A percentile compares a stretch with the other conserved stretches of the same genome.
Conservation (phyloP, 2,797 vertebrate species). For the Corythornis leucogaster region DNA sequence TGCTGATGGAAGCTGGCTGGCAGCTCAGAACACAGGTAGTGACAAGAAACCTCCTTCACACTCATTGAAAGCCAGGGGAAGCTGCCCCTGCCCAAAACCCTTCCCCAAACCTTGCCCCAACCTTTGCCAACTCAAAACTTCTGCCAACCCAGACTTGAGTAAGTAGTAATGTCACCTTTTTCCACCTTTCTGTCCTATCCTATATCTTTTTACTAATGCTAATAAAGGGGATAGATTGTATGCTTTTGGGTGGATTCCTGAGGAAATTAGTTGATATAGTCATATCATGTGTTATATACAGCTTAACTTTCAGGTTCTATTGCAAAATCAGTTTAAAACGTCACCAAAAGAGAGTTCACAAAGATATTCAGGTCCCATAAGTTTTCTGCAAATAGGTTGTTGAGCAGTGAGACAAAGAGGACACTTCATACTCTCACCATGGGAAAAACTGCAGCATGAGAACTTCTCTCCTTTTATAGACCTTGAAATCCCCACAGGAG, state of each 20-base stretch:
- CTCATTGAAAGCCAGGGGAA: rapidly evolving
- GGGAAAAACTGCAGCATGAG: not conserved
- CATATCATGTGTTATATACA: rapidly evolving
- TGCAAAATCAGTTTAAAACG: not conserved
- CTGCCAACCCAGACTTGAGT: not conserved
- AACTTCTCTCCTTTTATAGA: not conserved
- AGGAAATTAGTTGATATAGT: not conserved
- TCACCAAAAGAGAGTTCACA: not conserved
- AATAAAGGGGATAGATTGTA: rapidly evolving
- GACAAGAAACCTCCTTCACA: not conserved
- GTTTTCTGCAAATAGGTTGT: not conserved
- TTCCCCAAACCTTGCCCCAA: not conserved
- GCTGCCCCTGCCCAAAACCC: not conserved
- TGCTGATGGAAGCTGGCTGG: not conserved
- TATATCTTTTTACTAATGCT: not conserved
- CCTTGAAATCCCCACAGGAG: not conserved
- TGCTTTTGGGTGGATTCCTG: not conserved
- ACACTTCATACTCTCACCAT: not conserved
- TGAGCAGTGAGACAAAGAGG: not conserved
- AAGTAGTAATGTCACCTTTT: rapidly evolving
- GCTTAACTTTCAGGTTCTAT: not conserved
- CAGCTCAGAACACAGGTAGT: not conserved
- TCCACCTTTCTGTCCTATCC: not conserved
- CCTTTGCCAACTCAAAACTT: not conserved
- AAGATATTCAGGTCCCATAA: not conserved